Percentiles rank a stretch among this genome's conserved stretches.
phyloP scores from a whole-genome alignment of 2,888 invertebrate genomes.

The Caenorhabditis parvicauda region DNA sequence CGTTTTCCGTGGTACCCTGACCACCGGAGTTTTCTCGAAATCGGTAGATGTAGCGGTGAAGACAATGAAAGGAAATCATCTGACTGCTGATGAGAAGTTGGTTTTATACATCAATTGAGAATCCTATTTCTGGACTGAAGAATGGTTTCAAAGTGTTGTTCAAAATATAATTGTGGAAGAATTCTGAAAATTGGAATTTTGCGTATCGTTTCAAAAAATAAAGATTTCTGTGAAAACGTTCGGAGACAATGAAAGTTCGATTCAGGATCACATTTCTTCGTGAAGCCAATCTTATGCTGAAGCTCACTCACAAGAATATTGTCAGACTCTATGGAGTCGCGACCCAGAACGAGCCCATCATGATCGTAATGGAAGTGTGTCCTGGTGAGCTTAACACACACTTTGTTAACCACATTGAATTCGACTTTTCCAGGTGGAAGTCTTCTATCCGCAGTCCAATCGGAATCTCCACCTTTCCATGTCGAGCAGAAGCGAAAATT shows the following conservation, averaged over 20 bases:
- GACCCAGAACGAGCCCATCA: slow-evolving; percentile 44
- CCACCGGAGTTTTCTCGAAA: slow-evolving; percentile 35
- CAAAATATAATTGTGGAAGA: too few relatives aligned
- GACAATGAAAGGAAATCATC: slow-evolving; percentile 33
- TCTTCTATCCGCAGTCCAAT: slow-evolving; percentile 15
- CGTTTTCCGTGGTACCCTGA: slow-evolving; percentile 33
- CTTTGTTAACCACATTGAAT: background rate
- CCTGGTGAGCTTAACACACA: slow-evolving; percentile 16
- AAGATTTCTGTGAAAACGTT: too few relatives aligned
- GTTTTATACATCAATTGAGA: too few relatives aligned
- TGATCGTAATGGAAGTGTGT: slow-evolving; percentile 50
- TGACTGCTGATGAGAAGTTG: slow-evolving; percentile 41
- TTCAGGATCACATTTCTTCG: slow-evolving; percentile 43
- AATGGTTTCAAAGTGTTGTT: too few relatives aligned
- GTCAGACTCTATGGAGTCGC: slow-evolving; percentile 45
- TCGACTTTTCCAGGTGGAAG: slow-evolving; percentile 24
- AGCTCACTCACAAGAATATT: slow-evolving; percentile 41
- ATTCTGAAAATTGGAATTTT: too few relatives aligned
- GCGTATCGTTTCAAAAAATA: too few relatives aligned
- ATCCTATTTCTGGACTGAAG: too few relatives aligned
- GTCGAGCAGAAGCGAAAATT: slow-evolving; percentile 16
- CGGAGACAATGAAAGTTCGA: too few relatives aligned
- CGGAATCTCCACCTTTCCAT: slow-evolving; percentile 4
- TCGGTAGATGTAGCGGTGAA: slow-evolving; percentile 45
- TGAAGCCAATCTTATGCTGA: slow-evolving; percentile 50